Base-by-base conservation (phyloP, 2,888 invertebrate species). In the Boloria selene region DNA sequence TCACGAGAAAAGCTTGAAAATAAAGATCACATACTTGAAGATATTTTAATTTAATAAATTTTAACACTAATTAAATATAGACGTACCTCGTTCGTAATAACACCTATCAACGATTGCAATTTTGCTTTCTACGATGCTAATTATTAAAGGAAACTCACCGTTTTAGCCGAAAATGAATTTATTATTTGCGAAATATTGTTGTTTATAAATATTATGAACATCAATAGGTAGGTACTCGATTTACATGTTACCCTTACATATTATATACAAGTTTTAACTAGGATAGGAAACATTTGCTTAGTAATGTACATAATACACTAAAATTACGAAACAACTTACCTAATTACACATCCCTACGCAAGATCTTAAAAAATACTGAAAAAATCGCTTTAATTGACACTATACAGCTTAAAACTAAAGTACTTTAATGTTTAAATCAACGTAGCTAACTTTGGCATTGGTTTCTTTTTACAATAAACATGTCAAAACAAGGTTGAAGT, bases 371-470 rank as follows among this genome's bases (percentile, higher is more conserved):
- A 83, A 88, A 86, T 91, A 91, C 87, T 88, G 89, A 86, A 85
- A 56, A 88, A 86, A 83, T 80, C 81, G 82, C 80, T 81, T 83
- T 91, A 92, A 92, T 92, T 92, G 92, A 92, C 92, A 87, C 86
- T 92, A 90, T 91, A 92, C 90, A 92, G 79, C 85, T 88, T 90
- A 88, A 79, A 85, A 86, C 83, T 90, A 89, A 90, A 87, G 68
- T 70, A 60, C 61, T 80, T 79, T 85, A 86, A 75, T 79, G 83
- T 85, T 68, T 63, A 87, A 90, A 87, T 88, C 90, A 92, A 91
- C 88, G 85, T 90, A 90, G 88, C 90, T 92, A 92, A 90, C 92
- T 92, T 92, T 92, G 92, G 92, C 92, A 92, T 92, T 90, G 85
- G 90, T 90, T 92, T 90, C 84, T 85, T 84, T 84, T 85, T 85